Evolutionary conservation across 2,113 vertebrate species (phyloP).

Genomic region (Pipra filicauda): DNA sequence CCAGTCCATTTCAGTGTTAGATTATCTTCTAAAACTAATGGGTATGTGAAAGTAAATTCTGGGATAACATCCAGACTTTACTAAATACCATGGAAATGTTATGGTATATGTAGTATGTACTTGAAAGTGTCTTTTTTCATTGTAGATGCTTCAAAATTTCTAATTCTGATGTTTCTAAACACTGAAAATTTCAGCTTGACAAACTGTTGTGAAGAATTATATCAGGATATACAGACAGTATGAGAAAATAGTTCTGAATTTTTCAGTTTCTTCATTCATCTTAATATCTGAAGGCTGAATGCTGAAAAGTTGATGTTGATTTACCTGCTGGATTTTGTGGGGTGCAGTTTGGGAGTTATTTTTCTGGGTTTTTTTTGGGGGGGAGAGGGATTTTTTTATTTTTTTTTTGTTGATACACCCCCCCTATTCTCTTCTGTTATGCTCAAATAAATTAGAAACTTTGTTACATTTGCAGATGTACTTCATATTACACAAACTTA

Average conservation of each 20-base stretch:
- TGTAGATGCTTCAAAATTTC: background rate
- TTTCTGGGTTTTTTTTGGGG: background rate
- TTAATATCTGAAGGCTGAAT: background rate
- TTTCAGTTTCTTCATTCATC: background rate
- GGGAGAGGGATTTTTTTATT: background rate
- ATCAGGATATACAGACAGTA: background rate
- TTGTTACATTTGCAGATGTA: background rate
- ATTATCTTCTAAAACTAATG: background rate
- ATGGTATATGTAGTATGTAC: background rate
- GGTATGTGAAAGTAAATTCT: background rate
- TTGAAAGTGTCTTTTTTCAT: background rate
- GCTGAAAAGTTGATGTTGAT: background rate
- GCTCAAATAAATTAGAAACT: background rate
- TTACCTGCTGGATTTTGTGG: background rate
- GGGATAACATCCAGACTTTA: background rate
- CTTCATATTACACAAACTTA: background rate
- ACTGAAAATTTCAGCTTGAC: background rate
- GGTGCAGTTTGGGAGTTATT: background rate
- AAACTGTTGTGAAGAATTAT: background rate
- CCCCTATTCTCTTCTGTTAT: background rate
- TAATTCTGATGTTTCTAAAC: background rate
- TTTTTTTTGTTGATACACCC: background rate
- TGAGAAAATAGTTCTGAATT: background rate
- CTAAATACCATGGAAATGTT: background rate
- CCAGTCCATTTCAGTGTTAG: background rate